Evolutionary conservation across 2,113 vertebrate species (phyloP), one percentile per base, ranked within the genome.

Genomic region (Proterorhinus semilunaris): DNA sequence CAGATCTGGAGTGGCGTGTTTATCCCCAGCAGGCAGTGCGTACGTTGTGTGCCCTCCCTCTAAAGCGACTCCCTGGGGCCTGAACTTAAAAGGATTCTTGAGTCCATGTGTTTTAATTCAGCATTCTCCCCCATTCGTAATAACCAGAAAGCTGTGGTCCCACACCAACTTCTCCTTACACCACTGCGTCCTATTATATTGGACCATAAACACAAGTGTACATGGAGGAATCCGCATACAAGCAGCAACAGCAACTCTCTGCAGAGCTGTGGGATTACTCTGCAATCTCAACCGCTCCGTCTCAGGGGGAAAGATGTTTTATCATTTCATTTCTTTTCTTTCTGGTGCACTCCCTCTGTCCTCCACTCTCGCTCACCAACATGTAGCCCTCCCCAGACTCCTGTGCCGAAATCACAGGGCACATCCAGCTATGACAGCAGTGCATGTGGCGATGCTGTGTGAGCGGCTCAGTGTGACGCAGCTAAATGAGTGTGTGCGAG

Each of bases 301-400:
- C 85, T 84, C 90, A 15, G 5, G 78, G 85, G 91, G 86, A 75
- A 81, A 74, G 79, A 86, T 80, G 87, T 90, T 91, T 92, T 89
- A 88, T 91, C 88, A 90, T 91, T 91, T 91, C 83, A 90, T 89
- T 91, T 89, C 83, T 86, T 86, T 87, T 85, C 82, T 81, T 87
- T 84, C 76, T 77, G 74, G 74, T 74, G 68, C 5, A 7, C 79
- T 80, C 65, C 68, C 79, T 62, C 75, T 52, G 51, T 64, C 75
- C 43, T 61, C 72, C 74, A 44, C 73, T 49, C 49, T 85, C 75
- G 44, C 85, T 82, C 80, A 82, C 83, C 88, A 93, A 90, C 91
- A 91, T 80, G 87, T 88, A 87, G 77, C 72, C 87, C 74, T 86
- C 86, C 79, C 86, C 78, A 85, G 88, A 88, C 90, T 90, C 80